phyloP scores from a whole-genome alignment of 2,888 invertebrate species.

The Biston betularia region DNA sequence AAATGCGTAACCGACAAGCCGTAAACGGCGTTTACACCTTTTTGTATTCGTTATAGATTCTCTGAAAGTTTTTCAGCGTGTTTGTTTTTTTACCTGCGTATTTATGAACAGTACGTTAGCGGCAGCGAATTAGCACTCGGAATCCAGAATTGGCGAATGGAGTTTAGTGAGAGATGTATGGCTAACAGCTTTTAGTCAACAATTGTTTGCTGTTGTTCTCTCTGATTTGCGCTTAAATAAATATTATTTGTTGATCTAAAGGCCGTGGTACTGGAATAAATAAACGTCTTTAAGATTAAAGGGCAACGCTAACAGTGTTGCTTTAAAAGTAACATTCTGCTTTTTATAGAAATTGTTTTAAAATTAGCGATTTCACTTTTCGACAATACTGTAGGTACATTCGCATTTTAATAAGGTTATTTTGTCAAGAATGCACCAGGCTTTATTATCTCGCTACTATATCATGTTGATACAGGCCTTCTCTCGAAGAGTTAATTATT shows the following conservation, averaged over 20 bases:
- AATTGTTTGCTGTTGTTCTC: conserved; percentile 5
- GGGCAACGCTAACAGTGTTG: neutral
- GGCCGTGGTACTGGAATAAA: neutral
- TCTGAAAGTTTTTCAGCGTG: conserved; percentile 16
- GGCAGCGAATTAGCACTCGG: conserved; percentile 20
- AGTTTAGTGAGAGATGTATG: conserved; percentile 13
- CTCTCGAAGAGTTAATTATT: too few relatives aligned
- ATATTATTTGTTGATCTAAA: conserved; percentile 2
- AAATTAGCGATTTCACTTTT: too few relatives aligned
- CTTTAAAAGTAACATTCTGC: neutral
- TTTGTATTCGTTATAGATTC: neutral
- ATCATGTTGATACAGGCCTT: too few relatives aligned
- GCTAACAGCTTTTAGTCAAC: conserved; percentile 1
- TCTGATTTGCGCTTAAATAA: neutral
- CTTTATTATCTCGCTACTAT: too few relatives aligned
- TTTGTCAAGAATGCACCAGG: too few relatives aligned
- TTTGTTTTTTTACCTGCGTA: conserved; percentile 30
- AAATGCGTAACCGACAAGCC: conserved; percentile 3
- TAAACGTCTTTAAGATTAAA: conserved; percentile 1
- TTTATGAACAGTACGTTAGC: conserved; percentile 25
- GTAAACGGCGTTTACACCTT: conserved; percentile 11
- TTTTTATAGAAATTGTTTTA: too few relatives aligned
- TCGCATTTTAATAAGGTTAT: too few relatives aligned
- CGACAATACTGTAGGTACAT: too few relatives aligned
- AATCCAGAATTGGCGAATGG: conserved; percentile 15